phyloP scores from a whole-genome alignment of 2,888 invertebrate genomes.

The Hybos culiciformis region DNA sequence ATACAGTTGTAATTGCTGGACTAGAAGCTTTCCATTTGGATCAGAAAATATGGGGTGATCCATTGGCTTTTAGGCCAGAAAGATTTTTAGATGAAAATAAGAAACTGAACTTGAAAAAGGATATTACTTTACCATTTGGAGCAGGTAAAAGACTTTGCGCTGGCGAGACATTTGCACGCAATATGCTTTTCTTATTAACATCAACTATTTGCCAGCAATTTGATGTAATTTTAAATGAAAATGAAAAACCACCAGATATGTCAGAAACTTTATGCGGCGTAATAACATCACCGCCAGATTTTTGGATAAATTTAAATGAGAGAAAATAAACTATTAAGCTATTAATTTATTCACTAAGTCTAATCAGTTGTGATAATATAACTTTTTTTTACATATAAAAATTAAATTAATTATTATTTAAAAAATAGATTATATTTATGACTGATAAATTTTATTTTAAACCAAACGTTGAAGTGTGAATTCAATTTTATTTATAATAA shows the following conservation, averaged over 20 bases:
- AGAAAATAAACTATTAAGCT: too few species aligned
- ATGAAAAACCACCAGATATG: conserved; percentile 35
- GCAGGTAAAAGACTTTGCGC: conserved; percentile 56
- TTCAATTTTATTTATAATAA: too few species aligned
- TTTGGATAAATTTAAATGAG: conserved; percentile 41
- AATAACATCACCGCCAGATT: conserved; percentile 42
- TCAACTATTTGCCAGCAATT: conserved; percentile 51
- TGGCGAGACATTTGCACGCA: conserved; percentile 57
- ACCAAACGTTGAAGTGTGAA: too few species aligned
- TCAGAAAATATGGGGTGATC: conserved; percentile 47
- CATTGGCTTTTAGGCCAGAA: conserved; percentile 51
- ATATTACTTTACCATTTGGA: conserved; percentile 50
- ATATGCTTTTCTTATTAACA: conserved; percentile 47
- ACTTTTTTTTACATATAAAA: too few species aligned
- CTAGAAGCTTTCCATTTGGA: conserved; percentile 43
- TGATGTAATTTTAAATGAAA: conserved; percentile 40
- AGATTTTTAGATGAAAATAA: conserved; percentile 46
- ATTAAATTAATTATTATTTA: too few species aligned
- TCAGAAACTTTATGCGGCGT: conserved; percentile 37
- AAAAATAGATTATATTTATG: too few species aligned
- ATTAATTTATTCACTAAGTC: too few species aligned
- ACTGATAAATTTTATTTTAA: too few species aligned
- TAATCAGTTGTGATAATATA: too few species aligned
- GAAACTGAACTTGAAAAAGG: conserved; percentile 40
- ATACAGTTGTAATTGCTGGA: conserved; percentile 42